Percentiles rank a stretch among this genome's conserved stretches.
Evolutionary conservation across 2,797 vertebrate species (phyloP).

Genomic region (Cynopterus sphinx): DNA sequence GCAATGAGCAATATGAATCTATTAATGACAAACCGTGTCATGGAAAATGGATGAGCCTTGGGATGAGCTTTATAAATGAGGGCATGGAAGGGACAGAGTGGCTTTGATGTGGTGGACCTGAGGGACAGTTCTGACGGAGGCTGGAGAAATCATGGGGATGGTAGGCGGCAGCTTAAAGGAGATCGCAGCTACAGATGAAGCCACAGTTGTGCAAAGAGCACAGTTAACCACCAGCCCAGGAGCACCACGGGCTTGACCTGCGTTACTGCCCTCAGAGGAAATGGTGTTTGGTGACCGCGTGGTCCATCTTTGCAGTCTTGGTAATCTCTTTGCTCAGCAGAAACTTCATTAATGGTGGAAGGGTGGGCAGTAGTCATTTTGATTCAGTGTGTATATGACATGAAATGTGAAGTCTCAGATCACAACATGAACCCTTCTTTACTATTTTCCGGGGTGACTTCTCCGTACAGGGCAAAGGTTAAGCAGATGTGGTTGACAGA

Average conservation of each 20-base stretch:
- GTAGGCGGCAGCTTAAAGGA: neutral
- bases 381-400: neutral
- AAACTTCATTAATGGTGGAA: neutral
- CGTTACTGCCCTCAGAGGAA: neutral
- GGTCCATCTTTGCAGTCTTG: neutral
- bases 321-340: neutral
- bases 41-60: constrained; percentile 31
- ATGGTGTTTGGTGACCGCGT: neutral
- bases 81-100: constrained; percentile 19
- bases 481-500: neutral
- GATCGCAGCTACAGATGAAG: neutral
- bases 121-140: neutral
- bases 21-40: constrained; percentile 6
- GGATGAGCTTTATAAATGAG: constrained; percentile 38
- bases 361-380: neutral
- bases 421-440: neutral
- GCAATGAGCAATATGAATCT: constrained; percentile 3
- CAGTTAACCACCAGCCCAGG: neutral
- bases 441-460: neutral
- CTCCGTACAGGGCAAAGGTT: neutral
- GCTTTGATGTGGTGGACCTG: constrained; percentile 13
- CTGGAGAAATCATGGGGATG: neutral
- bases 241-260: neutral
- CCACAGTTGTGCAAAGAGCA: neutral
- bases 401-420: neutral